Evolutionary conservation across 2,888 invertebrate species (phyloP).

Genomic region (Protophormia terraenovae): DNA sequence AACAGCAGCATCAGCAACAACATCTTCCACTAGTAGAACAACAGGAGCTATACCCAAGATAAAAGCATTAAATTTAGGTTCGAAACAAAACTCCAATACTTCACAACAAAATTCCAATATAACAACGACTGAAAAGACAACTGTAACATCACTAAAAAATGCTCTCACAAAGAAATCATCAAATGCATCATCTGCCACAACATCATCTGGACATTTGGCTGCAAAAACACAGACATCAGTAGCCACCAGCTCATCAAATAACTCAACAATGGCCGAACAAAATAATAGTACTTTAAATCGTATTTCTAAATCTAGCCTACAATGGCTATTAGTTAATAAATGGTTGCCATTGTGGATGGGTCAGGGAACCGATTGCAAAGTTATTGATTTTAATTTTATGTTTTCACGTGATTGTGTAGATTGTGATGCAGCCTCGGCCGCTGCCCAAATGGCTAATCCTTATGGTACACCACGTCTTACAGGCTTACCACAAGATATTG

Average conservation of each 20-base stretch:
- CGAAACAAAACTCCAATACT: conserved; percentile 69
- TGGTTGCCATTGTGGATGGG: conserved; percentile 86
- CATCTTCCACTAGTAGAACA: conserved; percentile 63
- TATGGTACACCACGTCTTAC: conserved; percentile 76
- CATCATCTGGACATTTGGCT: not conserved
- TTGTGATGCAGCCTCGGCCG: conserved; percentile 77
- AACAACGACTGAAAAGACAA: conserved; percentile 58
- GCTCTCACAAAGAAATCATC: conserved; percentile 72
- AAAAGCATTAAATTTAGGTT: conserved; percentile 71
- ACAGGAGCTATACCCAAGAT: conserved; percentile 79
- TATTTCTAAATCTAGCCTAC: conserved; percentile 85
- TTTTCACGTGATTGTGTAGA: conserved; percentile 81
- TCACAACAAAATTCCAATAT: conserved; percentile 61
- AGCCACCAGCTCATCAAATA: conserved; percentile 64
- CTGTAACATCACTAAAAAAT: conserved; percentile 69
- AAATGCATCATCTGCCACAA: not conserved
- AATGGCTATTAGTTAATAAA: conserved; percentile 86
- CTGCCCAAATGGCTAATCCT: conserved; percentile 76
- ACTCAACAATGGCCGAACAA: conserved; percentile 72
- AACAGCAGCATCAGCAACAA: conserved; percentile 30
- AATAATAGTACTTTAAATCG: conserved; percentile 79
- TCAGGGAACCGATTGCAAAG: conserved; percentile 83
- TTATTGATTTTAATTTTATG: conserved; percentile 82
- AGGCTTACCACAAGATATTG: conserved; percentile 77
- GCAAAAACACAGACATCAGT: conserved; percentile 70